Conservation (phyloP, 2,797 vertebrate genomes). For the Glossophaga mutica region DNA sequence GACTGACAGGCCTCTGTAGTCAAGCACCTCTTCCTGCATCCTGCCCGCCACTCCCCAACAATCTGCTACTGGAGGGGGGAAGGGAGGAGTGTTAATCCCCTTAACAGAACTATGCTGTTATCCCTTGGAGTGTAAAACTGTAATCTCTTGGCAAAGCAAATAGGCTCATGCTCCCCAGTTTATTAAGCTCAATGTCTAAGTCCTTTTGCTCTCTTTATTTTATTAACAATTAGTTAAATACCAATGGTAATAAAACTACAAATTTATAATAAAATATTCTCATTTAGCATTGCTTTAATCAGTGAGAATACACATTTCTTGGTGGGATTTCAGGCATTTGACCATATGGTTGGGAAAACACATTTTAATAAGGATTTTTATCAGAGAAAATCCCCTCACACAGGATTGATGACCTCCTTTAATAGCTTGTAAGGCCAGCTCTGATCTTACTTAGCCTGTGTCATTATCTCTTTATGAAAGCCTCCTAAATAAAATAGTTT, state of each 20-base stretch:
- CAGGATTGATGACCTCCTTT: background rate
- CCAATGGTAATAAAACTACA: background rate
- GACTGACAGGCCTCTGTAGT: too few relatives aligned
- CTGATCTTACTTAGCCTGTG: background rate
- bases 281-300: background rate
- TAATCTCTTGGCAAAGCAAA: too few relatives aligned
- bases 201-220: too few relatives aligned
- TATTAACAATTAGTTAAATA: too few relatives aligned
- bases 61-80: too few relatives aligned
- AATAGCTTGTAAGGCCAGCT: background rate
- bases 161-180: too few relatives aligned
- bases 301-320: background rate
- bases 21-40: too few relatives aligned
- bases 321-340: background rate
- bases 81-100: too few relatives aligned
- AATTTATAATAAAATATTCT: background rate
- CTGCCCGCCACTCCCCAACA: too few relatives aligned
- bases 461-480: background rate
- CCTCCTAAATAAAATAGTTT: background rate
- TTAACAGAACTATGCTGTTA: too few relatives aligned
- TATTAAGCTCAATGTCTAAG: too few relatives aligned
- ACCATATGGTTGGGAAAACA: background rate
- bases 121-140: too few relatives aligned
- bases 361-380: background rate
- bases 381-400: background rate